Evolutionary conservation across 2,888 invertebrate species (phyloP).

Genomic region (Drosophila anomalata): DNA sequence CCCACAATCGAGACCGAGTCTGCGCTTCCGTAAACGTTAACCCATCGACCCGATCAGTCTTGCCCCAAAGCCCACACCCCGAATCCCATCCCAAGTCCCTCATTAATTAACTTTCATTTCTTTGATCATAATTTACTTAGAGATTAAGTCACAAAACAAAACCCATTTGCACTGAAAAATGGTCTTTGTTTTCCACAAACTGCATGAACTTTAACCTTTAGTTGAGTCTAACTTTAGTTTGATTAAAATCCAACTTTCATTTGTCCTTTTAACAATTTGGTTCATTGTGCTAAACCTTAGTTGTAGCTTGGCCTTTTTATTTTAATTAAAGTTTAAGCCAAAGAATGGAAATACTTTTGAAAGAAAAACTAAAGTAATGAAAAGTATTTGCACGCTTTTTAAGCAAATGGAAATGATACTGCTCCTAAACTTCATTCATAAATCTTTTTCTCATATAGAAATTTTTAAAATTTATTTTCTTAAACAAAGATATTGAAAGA

Average conservation of each 20-base stretch:
- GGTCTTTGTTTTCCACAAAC: slow-evolving; percentile 71
- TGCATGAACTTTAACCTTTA: slow-evolving; percentile 69
- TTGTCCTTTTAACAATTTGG: slow-evolving; percentile 78
- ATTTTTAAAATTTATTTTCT: not conserved
- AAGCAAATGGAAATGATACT: slow-evolving; percentile 54
- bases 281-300: slow-evolving; percentile 71
- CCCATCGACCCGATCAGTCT: slow-evolving; percentile 34
- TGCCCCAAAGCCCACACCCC: slow-evolving; percentile 18
- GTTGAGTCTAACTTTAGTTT: slow-evolving; percentile 58
- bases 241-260: slow-evolving; percentile 59
- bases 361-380: not conserved
- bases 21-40: slow-evolving; percentile 53
- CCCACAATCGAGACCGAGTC: slow-evolving; percentile 42
- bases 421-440: not conserved
- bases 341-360: slow-evolving; percentile 60
- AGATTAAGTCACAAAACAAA: slow-evolving; percentile 55
- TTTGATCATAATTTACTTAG: slow-evolving; percentile 64
- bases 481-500: not conserved
- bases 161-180: slow-evolving; percentile 37
- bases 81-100: slow-evolving; percentile 19
- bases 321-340: slow-evolving; percentile 61
- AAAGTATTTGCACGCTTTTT: slow-evolving; percentile 45
- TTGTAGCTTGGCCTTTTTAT: slow-evolving; percentile 71
- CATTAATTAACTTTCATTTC: slow-evolving; percentile 70
- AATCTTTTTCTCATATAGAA: no score